Base-by-base conservation (phyloP, 2,888 invertebrate genomes). In the Lasioglossum calceatum region DNA sequence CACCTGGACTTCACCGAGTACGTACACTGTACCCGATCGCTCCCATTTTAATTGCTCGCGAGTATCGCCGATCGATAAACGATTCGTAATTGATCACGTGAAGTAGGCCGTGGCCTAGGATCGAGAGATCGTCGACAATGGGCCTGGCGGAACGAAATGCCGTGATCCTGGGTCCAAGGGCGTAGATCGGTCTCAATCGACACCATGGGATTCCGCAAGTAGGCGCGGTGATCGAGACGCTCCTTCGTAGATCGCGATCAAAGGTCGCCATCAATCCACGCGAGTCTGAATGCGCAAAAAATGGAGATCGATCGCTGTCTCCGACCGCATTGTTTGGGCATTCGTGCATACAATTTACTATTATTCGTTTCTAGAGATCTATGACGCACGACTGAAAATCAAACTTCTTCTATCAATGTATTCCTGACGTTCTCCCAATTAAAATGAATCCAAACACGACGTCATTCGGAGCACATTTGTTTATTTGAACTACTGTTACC, bases 121-220 rank as follows among this genome's bases (percentile, higher is more conserved):
- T 87, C 74, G 64, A 58, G 70, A 23, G 87, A 90, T 86, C 84
- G 74, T 85, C 82, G 88, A 91, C 86, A 92, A 91, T 91, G 77
- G 79, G 83, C 86, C 70, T 89, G 70, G 90, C 92, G 92, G 92
- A 91, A 92, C 92, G 90, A 92, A 91, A 93, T 88, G 91, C 73
- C 79, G 71, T 72, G 82, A 88, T 90, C 87, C 84, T 82, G 50
- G 72, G 78, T 81, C 85, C 86, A 83, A 91, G 84, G 90, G 85
- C 85, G 79, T 83, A 85, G 85, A 89, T 90, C 85, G 74, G 85
- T 89, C 88, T 84, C 81, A 67, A 61, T 81, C 71, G 23, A 50
- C 7, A 42, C 19, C 87, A 88, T 87, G 84, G 79, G 86, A 92
- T 89, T 89, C 87, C 88, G 74, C 23, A 82, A 75, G 82, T 81